Evolutionary conservation across 1,140 invertebrate species (phyloP), one percentile per base, ranked within the genome.

Genomic region (Tetranychus cinnabarinus): DNA sequence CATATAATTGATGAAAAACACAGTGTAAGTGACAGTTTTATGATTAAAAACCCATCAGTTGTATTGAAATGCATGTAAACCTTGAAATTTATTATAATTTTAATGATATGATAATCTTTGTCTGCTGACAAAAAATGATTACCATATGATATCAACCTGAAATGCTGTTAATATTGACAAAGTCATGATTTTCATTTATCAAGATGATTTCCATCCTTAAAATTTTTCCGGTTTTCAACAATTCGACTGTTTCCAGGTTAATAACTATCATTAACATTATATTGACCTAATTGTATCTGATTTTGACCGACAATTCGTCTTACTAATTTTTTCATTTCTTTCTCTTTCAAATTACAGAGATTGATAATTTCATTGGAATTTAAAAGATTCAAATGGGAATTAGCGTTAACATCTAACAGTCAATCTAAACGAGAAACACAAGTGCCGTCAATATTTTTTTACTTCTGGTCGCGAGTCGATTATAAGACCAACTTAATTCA

Each of bases 1-100:
- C 87, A 85, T 70, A 79, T 93, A 60, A 88, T 93, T 62, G 86
- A 91, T 70, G 81, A 85, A 66, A 75, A 79, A 48, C 81, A 87
- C 76, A 82, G 82, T 72, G 86, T 90, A 76, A 81, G 83, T 78
- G 36, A 15, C 3, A 2, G 12, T 12, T 33, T 31, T 35, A 15
- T 23, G 2, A 55, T 42, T 60, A 6, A n/a, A 62, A 37, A 33
- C 23, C n/a, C 52, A 1, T 52, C 58, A 36, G 48, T 52, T 39
- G 12, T 50, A 37, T 7, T 10, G 12, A 59, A 37, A 33, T 42
- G 39, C 39, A 42, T 23, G 23, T 23, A 23, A 23, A 23, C 23
- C 23, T 23, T 23, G 23, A 23, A 23, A 23, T 23, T 23, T 23
- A 23, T 23, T 23, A 23, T 23, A 23, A 23, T 23, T 23, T 23